Evolutionary conservation across 1,140 invertebrate species (phyloP), one percentile per base, ranked within the genome.

Genomic region (Macrotrachela quadricornifera): DNA sequence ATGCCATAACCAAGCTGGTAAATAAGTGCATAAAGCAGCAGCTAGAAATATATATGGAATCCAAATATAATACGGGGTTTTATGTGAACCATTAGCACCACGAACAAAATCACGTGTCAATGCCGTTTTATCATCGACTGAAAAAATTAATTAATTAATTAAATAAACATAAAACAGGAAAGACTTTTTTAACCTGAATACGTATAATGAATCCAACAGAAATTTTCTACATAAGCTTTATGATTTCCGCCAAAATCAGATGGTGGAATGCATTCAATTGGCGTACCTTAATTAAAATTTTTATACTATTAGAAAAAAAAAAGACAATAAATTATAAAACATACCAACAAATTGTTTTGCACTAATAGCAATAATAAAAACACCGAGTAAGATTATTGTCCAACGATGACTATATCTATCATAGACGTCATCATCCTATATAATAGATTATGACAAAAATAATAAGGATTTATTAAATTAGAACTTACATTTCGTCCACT

Each of bases 311-410:
- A 4, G 15, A 42, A 13, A 42, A 15, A 3, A 42, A 11, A 4
- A 42, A 2, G 10, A 15, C 3, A 4, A 42, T 42, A 13, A 42
- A 10, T 42, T 4, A 4, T 4, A 6, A 13, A 6, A 15, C 15
- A 13, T 15, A 42, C 85, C 86, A 13, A 92, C 86, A 74, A 92
- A 94, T 70, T 94, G 88, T 56, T 87, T 75, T 48, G 87, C 91
- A n/a, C 86, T 94, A 57, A 95, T 85, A 56, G 91, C 63, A 17
- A 75, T 63, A 9, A 71, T 72, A 51, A 70, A 73, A 16, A 71
- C 66, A 30, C 75, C 62, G 15, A 76, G 63, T 13, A 75, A 64
- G n/a, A 72, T 61, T 14, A 72, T 70, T 12, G 74, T 74, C 50
- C 71, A 68, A 15, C 67, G 64, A 57, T 75, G 74, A 57, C 74